Evolutionary conservation across 2,888 invertebrate genomes (phyloP), one percentile per base, ranked within the genome.

Genomic region (Oscheius myriophilus): DNA sequence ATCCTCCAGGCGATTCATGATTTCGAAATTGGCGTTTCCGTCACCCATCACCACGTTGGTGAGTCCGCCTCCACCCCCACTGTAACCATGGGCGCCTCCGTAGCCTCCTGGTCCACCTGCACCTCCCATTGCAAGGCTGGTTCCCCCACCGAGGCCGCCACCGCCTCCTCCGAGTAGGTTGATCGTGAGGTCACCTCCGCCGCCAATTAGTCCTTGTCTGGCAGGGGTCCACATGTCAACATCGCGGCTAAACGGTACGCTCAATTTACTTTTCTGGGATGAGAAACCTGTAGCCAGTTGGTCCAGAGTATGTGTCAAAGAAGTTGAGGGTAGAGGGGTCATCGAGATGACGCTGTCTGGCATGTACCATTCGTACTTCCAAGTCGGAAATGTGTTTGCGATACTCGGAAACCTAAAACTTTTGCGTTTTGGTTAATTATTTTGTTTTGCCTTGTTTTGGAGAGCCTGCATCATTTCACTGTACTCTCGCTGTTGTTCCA

Each of bases 401-500:
- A 66, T 85, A 85, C 66, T 85, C 85, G 51, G 78, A 77, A 2
- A 83, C 74, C 83, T 83, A 41, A 39, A 75, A 71, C 16, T 11
- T 1, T 9, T 45, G 21, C 21, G n/a, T 39, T 46, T 42, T 4
- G 49, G 11, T 26, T 1, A 3, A 14, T 14, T 25, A 43, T 18
- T 23, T 16, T 12, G 7, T 2, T 16, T 42, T 52, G 83, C 83
- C 78, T 85, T 86, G 63, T 79, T 80, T 67, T 85, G 85, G 61
- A 85, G 81, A 14, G 81, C 77, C 49, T 73, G 72, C 77, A 85
- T 82, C 78, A 85, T 81, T 58, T 85, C 85, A 18, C 82, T 82
- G 69, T 84, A 86, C 64, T 85, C 85, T 26, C 73, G 69, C 65
- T 85, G 85, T 70, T 85, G 82, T 65, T 84, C 84, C 42, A 84